Percentiles rank a stretch among this genome's conserved stretches.
Evolutionary conservation across 1,140 invertebrate species (phyloP).

Genomic region (Megalopta genalis): DNA sequence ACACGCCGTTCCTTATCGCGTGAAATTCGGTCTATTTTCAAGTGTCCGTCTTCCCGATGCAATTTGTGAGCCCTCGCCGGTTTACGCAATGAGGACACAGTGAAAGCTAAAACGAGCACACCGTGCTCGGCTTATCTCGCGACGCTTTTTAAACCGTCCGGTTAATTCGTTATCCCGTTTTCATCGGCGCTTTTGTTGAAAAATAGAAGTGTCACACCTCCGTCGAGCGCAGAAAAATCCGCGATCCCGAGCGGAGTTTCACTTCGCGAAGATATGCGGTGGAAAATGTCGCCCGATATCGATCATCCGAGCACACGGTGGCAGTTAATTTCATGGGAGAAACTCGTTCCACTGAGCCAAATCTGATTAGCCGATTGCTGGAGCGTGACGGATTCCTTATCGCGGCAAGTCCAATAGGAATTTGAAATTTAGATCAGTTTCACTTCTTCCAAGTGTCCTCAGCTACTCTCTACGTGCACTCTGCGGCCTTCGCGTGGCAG

Average conservation of each 20-base stretch:
- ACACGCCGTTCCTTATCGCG: no score
- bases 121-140: constrained; percentile 9
- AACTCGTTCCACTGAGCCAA: background rate
- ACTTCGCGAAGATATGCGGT: background rate
- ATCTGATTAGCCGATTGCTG: background rate
- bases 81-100: constrained; percentile 23
- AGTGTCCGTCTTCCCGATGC: constrained; percentile 2
- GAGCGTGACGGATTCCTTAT: background rate
- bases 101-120: constrained; percentile 30
- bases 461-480: background rate
- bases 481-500: no score
- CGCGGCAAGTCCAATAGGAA: background rate
- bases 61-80: background rate
- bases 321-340: background rate
- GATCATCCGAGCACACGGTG: background rate
- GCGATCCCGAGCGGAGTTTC: background rate
- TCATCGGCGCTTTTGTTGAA: no score
- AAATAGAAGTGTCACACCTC: background rate
- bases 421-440: background rate
- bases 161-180: constrained; percentile 14
- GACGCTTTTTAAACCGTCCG: background rate
- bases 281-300: background rate
- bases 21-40: background rate
- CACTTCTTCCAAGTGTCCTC: background rate
- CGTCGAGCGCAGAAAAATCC: background rate